Conservation (phyloP, 1,140 invertebrate genomes). For the Drosophila kanapiae region DNA sequence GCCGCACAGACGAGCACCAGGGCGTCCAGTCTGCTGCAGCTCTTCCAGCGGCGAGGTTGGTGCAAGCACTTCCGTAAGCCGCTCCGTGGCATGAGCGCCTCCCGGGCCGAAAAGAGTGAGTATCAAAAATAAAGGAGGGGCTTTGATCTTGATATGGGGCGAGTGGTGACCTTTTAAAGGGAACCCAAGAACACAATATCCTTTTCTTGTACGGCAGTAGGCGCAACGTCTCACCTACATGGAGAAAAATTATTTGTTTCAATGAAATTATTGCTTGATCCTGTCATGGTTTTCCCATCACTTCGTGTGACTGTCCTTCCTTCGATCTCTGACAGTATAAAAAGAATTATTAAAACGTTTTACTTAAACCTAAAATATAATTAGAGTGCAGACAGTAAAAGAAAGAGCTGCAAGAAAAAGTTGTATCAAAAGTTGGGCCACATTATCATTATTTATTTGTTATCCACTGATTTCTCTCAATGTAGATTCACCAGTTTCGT, state of each 20-base stretch:
- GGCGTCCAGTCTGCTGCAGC: conserved; percentile 85
- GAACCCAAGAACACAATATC: too few species aligned
- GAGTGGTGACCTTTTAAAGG: not conserved
- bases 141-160: not conserved
- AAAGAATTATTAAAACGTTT: too few species aligned
- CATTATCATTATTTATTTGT: not conserved
- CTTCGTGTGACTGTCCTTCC: too few species aligned
- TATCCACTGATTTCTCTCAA: not conserved
- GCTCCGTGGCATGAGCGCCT: conserved; percentile 88
- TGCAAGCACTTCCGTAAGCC: conserved; percentile 87
- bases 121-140: conserved; percentile 50
- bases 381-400: too few species aligned
- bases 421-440: not conserved
- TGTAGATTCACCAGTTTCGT: not conserved
- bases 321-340: too few species aligned
- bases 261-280: not conserved
- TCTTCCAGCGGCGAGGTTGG: conserved; percentile 85
- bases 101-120: conserved; percentile 90
- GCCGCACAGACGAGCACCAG: conserved; percentile 61
- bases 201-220: too few species aligned
- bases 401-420: not conserved
- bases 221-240: not conserved
- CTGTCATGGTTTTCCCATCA: rapidly evolving
- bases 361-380: too few species aligned
- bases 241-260: not conserved